Evolutionary conservation across 2,113 vertebrate species (phyloP), one percentile per base, ranked within the genome.

Genomic region (Nematolebias whitei): DNA sequence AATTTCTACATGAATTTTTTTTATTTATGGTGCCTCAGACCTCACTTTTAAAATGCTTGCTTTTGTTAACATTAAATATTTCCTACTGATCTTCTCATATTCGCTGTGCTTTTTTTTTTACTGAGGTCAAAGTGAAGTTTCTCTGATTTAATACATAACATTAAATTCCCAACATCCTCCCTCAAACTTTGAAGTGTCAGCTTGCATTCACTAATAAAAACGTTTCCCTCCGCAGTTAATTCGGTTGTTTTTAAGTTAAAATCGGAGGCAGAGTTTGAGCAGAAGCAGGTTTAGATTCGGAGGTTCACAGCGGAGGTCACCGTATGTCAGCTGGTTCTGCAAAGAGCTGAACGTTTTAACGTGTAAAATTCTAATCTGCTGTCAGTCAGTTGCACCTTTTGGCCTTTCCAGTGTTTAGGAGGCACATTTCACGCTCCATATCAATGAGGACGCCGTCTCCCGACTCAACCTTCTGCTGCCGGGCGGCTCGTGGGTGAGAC

Each of bases 261-360:
- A 68, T 59, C 15, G 8, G 13, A 62, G 51, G 29, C 29, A 5
- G 18, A 35, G 41, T 44, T 51, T 74, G n/a, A n/a, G n/a, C n/a
- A n/a, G n/a, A n/a, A n/a, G n/a, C n/a, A n/a, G n/a, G n/a, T n/a
- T n/a, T n/a, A n/a, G n/a, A n/a, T n/a, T n/a, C n/a, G n/a, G n/a
- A n/a, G n/a, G n/a, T n/a, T n/a, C n/a, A n/a, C n/a, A n/a, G n/a
- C 48, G 9, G 39, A 66, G 68, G 63, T 74, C 77, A 66, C 3
- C 20, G 9, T 11, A 5, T 32, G 56, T 59, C 56, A 44, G 2
- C 15, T 1, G 20, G 5, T 22, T 57, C 40, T 58, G n/a, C 12
- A 24, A 14, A 44, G 9, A 64, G 64, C 35, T 47, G 19, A 74
- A 56, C 57, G 12, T 35, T 35, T 60, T 61, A 14, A 55, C 61